These are phyloP conservation scores for Physella acuta DNA, from an alignment of 1,140 invertebrate genomes.

Conservation along the genomic window DNA sequence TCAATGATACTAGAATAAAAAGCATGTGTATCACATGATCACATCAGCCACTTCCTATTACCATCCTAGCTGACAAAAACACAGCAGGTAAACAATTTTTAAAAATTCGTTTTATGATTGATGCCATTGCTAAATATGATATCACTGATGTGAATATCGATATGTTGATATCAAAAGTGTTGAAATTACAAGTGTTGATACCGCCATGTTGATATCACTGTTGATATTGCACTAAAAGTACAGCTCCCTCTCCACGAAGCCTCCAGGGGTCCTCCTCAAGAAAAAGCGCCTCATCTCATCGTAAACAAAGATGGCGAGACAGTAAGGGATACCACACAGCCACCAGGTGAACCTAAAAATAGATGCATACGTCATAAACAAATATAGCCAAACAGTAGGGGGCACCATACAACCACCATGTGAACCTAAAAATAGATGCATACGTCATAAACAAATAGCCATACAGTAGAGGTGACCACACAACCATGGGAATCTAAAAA, in stretches of 20 bases:
- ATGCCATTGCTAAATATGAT: too few species aligned
- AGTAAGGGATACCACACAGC: conserved; percentile 96
- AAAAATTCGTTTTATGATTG: too few species aligned
- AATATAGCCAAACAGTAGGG: conserved; percentile 98
- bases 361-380: conserved; percentile 62
- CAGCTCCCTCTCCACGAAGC: conserved; percentile 97
- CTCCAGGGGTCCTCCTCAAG: conserved; percentile 86
- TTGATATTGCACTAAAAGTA: conserved; percentile 79
- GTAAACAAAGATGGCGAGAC: conserved; percentile 95
- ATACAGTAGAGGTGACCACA: conserved; percentile 93
- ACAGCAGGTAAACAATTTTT: too few species aligned
- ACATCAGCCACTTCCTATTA: too few species aligned
- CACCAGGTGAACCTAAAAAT: conserved; percentile 93
- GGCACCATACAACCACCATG: conserved; percentile 97
- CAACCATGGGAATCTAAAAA: conserved; percentile 95
- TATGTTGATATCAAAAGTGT: too few species aligned
- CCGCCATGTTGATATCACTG: too few species aligned
- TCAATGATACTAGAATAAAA: too few species aligned
- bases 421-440: conserved; percentile 72
- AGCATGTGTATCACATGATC: too few species aligned
- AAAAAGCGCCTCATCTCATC: conserved; percentile 94
- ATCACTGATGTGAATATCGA: too few species aligned
- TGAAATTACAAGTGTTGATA: too few species aligned
- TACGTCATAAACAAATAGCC: conserved; percentile 79
- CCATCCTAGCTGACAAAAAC: too few species aligned